Evolutionary conservation across 2,113 vertebrate genomes (phyloP), one percentile per base, ranked within the genome.

Genomic region (Dromaius novaehollandiae): DNA sequence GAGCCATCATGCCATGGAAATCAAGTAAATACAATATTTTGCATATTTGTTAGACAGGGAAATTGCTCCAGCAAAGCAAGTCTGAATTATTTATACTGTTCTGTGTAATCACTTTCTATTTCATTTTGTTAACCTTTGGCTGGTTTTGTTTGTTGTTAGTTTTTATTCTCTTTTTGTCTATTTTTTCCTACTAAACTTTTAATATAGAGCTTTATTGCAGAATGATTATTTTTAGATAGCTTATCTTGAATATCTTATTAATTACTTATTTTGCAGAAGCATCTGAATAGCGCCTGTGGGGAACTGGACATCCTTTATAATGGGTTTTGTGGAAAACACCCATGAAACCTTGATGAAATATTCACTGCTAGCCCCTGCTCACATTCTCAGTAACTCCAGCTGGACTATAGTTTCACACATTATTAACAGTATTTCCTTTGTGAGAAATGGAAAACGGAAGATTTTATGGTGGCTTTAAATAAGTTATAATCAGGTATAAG

Each of bases 101-200:
- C 58, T 21, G 3, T 1, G 1, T 34, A 13, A 13, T 20, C 3
- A 1, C 10, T 9, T 44, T 46, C 58, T 44, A 48, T 36, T 15
- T 22, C 24, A 46, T 48, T 65, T 36, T 48, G 25, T 66, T 90
- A 70, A 70, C 28, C 13, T 82, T 70, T 8, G 6, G 16, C 13
- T 32, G 4, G 19, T 82, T 73, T 46, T 68, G 7, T 16, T 44
- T 82, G 6, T 42, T 88, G 26, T 38, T 48, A 30, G 18, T 3
- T 65, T 90, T 74, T 77, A 70, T 36, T 15, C 20, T 26, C 6
- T 26, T 63, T 65, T 61, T 34, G 36, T 32, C 30, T 61, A 51
- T 25, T 3, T 1, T 78, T 44, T 56, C 24, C 22, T 46, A 32
- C 5, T 86, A 44, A n/a, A 48, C 10, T 88, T 89, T 73, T 83